Base-by-base conservation (phyloP, 2,113 vertebrate genomes). In the Chionodraco myersi region DNA sequence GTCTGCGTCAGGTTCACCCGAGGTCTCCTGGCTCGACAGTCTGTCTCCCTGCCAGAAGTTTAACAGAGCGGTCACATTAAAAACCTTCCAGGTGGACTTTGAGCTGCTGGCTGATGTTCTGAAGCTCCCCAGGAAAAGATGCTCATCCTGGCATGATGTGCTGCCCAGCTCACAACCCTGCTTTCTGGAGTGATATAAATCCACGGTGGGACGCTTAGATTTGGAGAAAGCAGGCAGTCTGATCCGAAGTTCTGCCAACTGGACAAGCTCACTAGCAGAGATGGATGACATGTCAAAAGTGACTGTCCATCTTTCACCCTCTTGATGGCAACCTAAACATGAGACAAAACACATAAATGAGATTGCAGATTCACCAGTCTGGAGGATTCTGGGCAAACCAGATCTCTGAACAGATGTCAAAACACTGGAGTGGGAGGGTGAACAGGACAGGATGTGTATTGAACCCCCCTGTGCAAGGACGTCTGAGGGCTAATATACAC, bases 271-370 rank as follows among this genome's bases (percentile, higher is more conserved):
- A 53, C 83, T 86, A 3, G 91, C 77, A 9, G 94, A 95, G 14
- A 97, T 86, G 5, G 96, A 96, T 5, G 96, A 96, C 95, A 97
- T 93, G 93, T 98, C 97, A 56, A 98, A 97, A 6, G 94, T 93
- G 47, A 97, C 59, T 0, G 75, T 90, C 96, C 96, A 97, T 72
- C 83, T 93, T 21, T 96, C 91, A 10, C 93, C 95, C 1, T 78
- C 84, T 89, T 95, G 95, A 79, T 92, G 65, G 53, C 89, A 96
- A 71, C 91, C 97, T 98, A 88, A 82, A 90, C 71, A 30, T 13
- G 34, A 81, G 18, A 57, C 10, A 26, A n/a, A 58, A 69, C 41
- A 57, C 1, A 6, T 63, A 47, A 65, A 62, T 54, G 36, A 63
- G 48, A 76, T 65, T 5, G 77, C 14, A 79, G 49, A 84, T 14